Evolutionary conservation across 2,113 vertebrate species (phyloP), one percentile per base, ranked within the genome.

Genomic region (Oncorhynchus nerka): DNA sequence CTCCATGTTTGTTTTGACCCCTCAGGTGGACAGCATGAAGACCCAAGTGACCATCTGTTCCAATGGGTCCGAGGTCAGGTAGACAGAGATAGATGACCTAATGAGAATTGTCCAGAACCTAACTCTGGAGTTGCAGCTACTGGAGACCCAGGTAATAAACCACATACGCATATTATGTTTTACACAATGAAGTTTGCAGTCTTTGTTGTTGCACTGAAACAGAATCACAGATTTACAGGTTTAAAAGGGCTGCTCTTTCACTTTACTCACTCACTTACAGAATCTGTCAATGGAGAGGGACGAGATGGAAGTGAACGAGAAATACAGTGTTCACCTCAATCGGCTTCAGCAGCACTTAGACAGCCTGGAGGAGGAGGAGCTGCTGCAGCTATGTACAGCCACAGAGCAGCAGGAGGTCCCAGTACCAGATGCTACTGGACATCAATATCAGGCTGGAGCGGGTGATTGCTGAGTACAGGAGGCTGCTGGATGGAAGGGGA

Each of bases 61-160:
- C 39, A 91, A 87, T 0, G 86, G 93, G 19, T 87, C 91, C 13
- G 78, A 80, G 74, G 1, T 93, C 84, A 86, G 91, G 79, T 85
- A 78, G 89, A 19, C 51, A 0, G 93, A 95, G 74, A 79, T 93
- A 71, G 92, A 83, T 0, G 94, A 95, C 15, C 81, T 94, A 73
- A 84, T 90, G 6, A 90, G 92, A 0, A 90, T 73, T 8, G 32
- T 94, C 1, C 94, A 95, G 70, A 61, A 89, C 1, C 85, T 93
- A 67, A 94, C 95, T 75, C 92, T 95, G 0, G 94, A 95, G 61
- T 84, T 94, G 3, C 94, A 95, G 83, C 93, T 4, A 19, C 15
- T 57, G 51, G 13, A 57, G 12, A 19, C 3, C 51, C 51, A 57
- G 51, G 16, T 57, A 19, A 57, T 5, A 13, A 57, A 57, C 51